phyloP scores from a whole-genome alignment of 2,888 invertebrate species.

The Protodeltote pygarga region DNA sequence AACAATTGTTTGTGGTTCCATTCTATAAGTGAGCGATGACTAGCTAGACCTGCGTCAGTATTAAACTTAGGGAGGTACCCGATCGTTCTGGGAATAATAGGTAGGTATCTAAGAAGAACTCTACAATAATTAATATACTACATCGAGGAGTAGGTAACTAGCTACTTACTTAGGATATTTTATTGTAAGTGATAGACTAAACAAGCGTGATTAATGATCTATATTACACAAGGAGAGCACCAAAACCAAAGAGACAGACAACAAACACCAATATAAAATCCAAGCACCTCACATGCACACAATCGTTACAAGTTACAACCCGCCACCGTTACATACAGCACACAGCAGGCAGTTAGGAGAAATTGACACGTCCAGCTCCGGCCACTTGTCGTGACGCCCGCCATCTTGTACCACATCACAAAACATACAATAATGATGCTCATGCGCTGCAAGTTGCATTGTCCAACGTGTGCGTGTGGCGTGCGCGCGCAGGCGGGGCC shows the following conservation, averaged over 20 bases:
- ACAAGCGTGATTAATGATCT: slow-evolving; percentile 18
- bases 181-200: not conserved
- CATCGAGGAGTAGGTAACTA: not conserved
- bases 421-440: slow-evolving; percentile 29
- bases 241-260: slow-evolving; percentile 24
- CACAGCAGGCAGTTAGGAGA: too few relatives aligned
- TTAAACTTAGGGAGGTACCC: too few relatives aligned
- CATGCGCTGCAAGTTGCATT: slow-evolving; percentile 37
- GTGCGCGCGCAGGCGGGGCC: slow-evolving; percentile 32
- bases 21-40: not conserved
- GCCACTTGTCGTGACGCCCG: slow-evolving; percentile 33
- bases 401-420: slow-evolving; percentile 57
- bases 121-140: too few relatives aligned
- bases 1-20: not conserved
- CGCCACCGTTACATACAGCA: slow-evolving; percentile 46
- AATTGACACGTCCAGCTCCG: slow-evolving; percentile 2
- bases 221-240: slow-evolving; percentile 27
- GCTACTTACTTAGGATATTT: not conserved
- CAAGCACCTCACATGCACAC: slow-evolving; percentile 37
- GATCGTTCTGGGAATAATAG: too few relatives aligned
- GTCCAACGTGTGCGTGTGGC: slow-evolving; percentile 18
- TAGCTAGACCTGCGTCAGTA: too few relatives aligned
- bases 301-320: slow-evolving; percentile 50
- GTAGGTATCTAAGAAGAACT: not conserved
- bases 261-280: slow-evolving; percentile 12